These are phyloP conservation scores for Agrotis clavis DNA, from an alignment of 2,888 invertebrate species.

Conservation along the genomic window DNA sequence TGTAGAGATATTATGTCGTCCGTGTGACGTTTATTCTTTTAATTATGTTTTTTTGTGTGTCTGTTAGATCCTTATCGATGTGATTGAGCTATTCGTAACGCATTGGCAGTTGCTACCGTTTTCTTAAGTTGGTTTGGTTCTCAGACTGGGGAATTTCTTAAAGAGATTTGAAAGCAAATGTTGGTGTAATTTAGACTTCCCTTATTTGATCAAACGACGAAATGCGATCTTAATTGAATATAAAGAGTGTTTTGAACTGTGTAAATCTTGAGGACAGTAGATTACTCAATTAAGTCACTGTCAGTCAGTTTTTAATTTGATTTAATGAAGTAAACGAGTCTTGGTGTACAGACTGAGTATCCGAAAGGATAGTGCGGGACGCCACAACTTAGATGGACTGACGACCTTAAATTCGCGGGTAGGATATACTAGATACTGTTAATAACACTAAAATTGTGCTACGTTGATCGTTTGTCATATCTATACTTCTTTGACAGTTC, in stretches of 20 bases:
- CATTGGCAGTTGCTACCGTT: conserved; percentile 42
- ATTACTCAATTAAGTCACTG: background rate
- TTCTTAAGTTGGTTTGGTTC: conserved; percentile 16
- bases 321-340: background rate
- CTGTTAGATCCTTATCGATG: conserved; percentile 38
- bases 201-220: background rate
- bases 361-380: background rate
- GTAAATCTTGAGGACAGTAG: background rate
- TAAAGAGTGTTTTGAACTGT: background rate
- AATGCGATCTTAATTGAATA: background rate
- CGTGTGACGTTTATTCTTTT: conserved; percentile 35
- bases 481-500: too few species aligned
- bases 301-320: background rate
- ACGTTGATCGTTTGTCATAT: too few species aligned
- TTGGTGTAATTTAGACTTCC: background rate
- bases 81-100: conserved; percentile 44
- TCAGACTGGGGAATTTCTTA: conserved; percentile 2
- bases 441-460: too few species aligned
- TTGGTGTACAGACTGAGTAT: background rate
- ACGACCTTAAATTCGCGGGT: background rate
- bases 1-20: conserved; percentile 23
- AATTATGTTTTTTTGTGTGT: conserved; percentile 11
- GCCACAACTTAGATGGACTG: background rate
- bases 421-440: too few species aligned
- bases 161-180: background rate